phyloP scores from a whole-genome alignment of 2,113 vertebrate genomes.

The Cyphomyrus discorhynchus region DNA sequence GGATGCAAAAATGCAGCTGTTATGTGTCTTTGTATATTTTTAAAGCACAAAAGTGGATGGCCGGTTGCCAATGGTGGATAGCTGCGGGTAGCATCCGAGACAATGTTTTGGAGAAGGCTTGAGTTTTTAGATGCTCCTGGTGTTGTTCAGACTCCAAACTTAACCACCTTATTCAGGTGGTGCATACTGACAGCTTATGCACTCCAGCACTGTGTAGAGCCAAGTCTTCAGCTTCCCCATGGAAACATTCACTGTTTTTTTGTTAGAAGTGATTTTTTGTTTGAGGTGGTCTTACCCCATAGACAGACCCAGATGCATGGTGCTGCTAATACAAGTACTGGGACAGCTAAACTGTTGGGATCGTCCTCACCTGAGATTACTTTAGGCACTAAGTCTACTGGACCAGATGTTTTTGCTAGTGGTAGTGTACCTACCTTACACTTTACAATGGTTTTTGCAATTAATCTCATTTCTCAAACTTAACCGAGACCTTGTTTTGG shows the following conservation, averaged over 20 bases:
- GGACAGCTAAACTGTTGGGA: not conserved
- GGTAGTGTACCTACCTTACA: not conserved
- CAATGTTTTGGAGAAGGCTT: not conserved
- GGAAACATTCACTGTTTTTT: not conserved
- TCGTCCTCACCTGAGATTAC: not conserved
- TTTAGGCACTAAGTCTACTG: not conserved
- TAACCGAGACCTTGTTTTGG: not conserved
- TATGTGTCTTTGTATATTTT: not conserved
- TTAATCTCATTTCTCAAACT: not conserved
- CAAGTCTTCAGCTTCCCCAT: not conserved
- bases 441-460: not conserved
- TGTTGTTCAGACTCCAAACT: not conserved
- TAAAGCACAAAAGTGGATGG: not conserved
- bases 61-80: not conserved
- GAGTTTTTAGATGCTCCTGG: not conserved
- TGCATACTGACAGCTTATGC: not conserved
- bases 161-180: not conserved
- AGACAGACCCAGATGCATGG: not conserved
- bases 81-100: not conserved
- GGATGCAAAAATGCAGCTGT: not conserved
- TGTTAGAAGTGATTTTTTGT: not conserved
- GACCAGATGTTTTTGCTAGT: not conserved
- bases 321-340: not conserved
- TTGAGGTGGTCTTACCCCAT: not conserved
- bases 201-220: not conserved